Conservation (phyloP, 2,888 invertebrate genomes). For the Dynastes maya region DNA sequence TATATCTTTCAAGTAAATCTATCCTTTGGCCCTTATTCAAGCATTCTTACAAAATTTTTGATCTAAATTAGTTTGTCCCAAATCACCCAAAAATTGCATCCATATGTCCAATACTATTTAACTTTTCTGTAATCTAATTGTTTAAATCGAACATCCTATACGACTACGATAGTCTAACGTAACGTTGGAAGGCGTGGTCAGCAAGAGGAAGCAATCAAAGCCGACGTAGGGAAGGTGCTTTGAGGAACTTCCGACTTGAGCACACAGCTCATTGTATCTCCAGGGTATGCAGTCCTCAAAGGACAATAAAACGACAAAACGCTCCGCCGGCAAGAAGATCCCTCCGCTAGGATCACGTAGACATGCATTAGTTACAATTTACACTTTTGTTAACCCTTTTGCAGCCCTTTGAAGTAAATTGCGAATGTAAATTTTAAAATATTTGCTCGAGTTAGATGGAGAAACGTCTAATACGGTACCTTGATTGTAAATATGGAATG, state of each 20-base stretch:
- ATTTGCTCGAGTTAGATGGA: neutral
- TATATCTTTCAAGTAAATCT: too few species aligned
- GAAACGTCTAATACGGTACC: neutral
- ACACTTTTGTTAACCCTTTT: conserved; percentile 2
- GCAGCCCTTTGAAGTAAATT: neutral
- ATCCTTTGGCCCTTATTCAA: too few species aligned
- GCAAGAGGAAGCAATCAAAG: conserved; percentile 59
- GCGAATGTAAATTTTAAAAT: conserved; percentile 19
- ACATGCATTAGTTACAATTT: conserved; percentile 5
- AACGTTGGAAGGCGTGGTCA: conserved; percentile 20
- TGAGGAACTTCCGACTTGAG: conserved; percentile 58
- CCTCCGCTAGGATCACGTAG: neutral
- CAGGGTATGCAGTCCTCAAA: conserved; percentile 53
- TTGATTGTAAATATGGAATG: too few species aligned
- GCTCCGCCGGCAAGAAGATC: neutral
- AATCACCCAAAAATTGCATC: too few species aligned
- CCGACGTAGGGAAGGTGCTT: conserved; percentile 58
- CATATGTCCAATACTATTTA: too few species aligned
- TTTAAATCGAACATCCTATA: too few species aligned
- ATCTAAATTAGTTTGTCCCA: too few species aligned
- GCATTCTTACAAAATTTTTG: too few species aligned
- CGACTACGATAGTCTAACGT: too few species aligned
- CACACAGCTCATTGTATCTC: conserved; percentile 51
- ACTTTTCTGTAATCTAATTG: too few species aligned
- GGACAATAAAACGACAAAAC: conserved; percentile 56